Evolutionary conservation across 2,113 vertebrate genomes (phyloP).

Genomic region (Actinemys pallida): DNA sequence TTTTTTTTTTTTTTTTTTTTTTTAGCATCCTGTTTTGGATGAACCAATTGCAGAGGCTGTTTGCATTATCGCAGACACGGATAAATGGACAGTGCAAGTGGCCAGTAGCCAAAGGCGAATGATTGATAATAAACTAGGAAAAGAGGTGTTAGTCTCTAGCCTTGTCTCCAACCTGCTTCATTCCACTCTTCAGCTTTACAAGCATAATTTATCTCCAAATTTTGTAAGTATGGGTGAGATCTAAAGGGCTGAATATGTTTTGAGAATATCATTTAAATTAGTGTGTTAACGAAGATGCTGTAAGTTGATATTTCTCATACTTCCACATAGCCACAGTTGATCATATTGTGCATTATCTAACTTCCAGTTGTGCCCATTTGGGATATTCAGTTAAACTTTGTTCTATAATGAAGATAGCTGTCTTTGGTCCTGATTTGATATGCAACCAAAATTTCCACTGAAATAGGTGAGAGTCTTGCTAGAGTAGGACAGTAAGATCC

Average conservation of each 20-base stretch:
- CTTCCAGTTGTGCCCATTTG: background rate
- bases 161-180: constrained; percentile 94
- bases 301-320: background rate
- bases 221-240: constrained; percentile 85
- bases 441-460: background rate
- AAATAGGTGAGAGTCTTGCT: background rate
- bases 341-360: background rate
- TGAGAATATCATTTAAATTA: background rate
- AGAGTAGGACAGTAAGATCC: background rate
- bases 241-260: fast-evolving
- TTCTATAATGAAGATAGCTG: background rate
- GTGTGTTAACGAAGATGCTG: fast-evolving
- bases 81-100: constrained; percentile 98
- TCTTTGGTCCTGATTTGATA: background rate
- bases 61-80: constrained; percentile 97
- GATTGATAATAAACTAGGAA: constrained; percentile 93
- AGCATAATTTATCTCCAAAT: constrained; percentile 96
- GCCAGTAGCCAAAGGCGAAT: constrained; percentile 94
- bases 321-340: fast-evolving
- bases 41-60: constrained; percentile 98
- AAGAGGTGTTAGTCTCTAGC: constrained; percentile 96
- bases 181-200: constrained; percentile 97
- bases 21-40: constrained; percentile 95
- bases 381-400: background rate
- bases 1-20: constrained; percentile 26